A percentile compares a stretch with the other conserved stretches of the same genome.
These are phyloP conservation scores for Blastobasis lacticolella DNA, from an alignment of 2,888 invertebrate genomes.

Conservation along the genomic window DNA sequence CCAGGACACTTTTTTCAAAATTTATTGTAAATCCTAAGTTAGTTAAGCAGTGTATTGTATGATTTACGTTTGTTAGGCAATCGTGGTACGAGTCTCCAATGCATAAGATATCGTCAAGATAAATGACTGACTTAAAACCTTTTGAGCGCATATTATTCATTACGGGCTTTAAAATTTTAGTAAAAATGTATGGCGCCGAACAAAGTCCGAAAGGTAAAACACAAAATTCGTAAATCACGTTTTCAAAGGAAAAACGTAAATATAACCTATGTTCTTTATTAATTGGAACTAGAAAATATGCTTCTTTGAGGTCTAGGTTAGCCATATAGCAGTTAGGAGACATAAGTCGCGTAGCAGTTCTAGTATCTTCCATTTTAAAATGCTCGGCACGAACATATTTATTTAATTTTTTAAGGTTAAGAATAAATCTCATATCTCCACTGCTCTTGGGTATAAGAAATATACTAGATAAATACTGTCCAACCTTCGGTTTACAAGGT, in stretches of 20 bases:
- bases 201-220: constrained; percentile 2
- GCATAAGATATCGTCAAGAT: background rate
- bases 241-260: background rate
- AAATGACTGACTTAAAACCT: background rate
- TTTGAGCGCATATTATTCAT: background rate
- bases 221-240: background rate
- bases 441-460: constrained; percentile 6
- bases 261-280: background rate
- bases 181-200: constrained; percentile 5
- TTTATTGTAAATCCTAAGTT: constrained; percentile 1
- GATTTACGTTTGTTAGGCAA: background rate
- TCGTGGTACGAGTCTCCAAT: background rate
- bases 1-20: background rate
- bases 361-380: constrained; percentile 8
- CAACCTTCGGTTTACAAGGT: constrained; percentile 1
- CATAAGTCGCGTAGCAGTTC: background rate
- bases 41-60: background rate
- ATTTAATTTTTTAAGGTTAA: constrained; percentile 9
- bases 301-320: constrained; percentile 2
- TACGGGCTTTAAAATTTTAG: constrained; percentile 5
- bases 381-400: background rate
- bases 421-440: constrained; percentile 8
- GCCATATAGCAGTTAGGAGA: background rate
- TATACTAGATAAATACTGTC: constrained; percentile 7
- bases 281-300: background rate